Evolutionary conservation across 2,888 invertebrate species (phyloP).

Genomic region (Cantharis rustica): DNA sequence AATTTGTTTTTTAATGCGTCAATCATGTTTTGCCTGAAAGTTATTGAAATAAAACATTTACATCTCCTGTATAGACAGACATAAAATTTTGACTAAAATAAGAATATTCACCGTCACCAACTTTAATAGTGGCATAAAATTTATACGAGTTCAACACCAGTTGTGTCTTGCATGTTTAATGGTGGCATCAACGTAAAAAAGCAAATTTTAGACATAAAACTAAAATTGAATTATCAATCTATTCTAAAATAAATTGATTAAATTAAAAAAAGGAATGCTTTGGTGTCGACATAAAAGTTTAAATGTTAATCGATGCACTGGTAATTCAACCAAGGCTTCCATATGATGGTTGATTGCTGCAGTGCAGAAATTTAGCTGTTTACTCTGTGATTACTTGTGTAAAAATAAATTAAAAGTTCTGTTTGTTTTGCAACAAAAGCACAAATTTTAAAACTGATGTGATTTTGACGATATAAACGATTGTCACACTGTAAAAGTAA

Average conservation of each 20-base stretch:
- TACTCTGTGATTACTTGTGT: background rate
- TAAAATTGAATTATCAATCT: background rate
- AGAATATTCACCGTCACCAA: background rate
- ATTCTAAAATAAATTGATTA: background rate
- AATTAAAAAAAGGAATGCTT: background rate
- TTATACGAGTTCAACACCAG: conserved; percentile 9
- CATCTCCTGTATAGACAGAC: background rate
- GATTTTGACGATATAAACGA: background rate
- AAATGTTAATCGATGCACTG: background rate
- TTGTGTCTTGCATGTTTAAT: conserved; percentile 6
- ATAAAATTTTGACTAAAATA: background rate
- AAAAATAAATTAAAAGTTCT: background rate
- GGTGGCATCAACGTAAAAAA: background rate
- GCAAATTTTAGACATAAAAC: conserved; percentile 2
- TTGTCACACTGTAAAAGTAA: background rate
- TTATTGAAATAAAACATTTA: background rate
- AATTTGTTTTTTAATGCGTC: background rate
- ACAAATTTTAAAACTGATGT: background rate
- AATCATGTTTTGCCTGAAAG: background rate
- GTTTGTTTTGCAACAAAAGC: background rate
- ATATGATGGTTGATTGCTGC: background rate
- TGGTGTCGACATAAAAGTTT: background rate
- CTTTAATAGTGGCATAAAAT: conserved; percentile 5
- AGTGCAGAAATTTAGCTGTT: background rate
- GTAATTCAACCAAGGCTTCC: background rate